phyloP scores from a whole-genome alignment of 2,113 vertebrate species.

The Sisor rabdophorus region DNA sequence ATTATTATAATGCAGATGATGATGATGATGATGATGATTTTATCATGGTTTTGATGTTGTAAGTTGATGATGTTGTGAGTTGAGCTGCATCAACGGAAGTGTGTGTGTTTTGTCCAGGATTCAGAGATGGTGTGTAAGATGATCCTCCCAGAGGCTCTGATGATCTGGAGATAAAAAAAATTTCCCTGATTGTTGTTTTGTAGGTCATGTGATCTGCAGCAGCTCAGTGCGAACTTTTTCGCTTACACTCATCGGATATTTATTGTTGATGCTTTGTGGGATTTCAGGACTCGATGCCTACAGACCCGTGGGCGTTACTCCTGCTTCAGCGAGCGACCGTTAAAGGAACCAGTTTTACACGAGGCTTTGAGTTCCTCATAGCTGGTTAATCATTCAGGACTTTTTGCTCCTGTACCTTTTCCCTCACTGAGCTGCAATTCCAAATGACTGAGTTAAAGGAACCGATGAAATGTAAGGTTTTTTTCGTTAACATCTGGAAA shows the following conservation, averaged over 20 bases:
- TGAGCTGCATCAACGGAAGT: neutral
- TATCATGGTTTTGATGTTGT: neutral
- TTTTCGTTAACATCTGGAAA: constrained; percentile 7
- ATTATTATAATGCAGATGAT: neutral
- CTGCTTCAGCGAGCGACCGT: neutral
- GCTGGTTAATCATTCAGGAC: neutral
- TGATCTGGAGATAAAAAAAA: neutral
- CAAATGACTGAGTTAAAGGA: no score
- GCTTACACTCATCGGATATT: neutral
- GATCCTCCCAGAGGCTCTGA: neutral
- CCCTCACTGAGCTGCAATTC: neutral
- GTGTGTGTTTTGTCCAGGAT: neutral
- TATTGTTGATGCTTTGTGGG: neutral
- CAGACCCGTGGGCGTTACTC: neutral
- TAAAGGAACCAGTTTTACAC: neutral
- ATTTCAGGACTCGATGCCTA: neutral
- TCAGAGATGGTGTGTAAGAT: neutral
- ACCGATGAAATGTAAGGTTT: neutral
- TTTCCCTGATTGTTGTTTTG: neutral
- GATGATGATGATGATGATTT: neutral
- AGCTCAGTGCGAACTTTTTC: neutral
- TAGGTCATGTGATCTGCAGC: neutral
- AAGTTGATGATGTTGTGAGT: neutral
- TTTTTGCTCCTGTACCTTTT: neutral
- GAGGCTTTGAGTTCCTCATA: neutral